Evolutionary conservation across 92 coral and sea anemone genomes (phyloP), one percentile per base, ranked within the genome.

Genomic region (Scolanthus callimorphus): DNA sequence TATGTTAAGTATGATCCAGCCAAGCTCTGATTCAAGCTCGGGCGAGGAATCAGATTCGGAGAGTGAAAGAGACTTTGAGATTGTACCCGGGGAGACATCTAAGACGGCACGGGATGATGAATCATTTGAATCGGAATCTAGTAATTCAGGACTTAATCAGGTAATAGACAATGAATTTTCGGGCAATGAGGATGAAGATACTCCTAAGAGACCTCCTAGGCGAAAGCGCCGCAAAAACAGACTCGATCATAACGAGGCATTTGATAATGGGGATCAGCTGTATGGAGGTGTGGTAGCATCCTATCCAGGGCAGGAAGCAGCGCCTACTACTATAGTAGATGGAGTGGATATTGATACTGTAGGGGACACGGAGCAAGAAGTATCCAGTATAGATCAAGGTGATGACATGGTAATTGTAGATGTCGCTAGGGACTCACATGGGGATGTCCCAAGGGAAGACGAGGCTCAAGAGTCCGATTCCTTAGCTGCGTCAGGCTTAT

Each of bases 361-460:
- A 49, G 87, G 86, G 19, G 69, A 67, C 48, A 63, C 67, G 24
- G 70, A 72, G 20, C 82, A 77, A 21, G 71, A 68, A 25, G 85
- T 80, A 15, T 60, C 91, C 13, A 63, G 65, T 25, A 84, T 83
- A 34, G 90, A 83, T 60, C 87, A 83, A 53, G 97, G 91, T 22
- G 91, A 85, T 26, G 92, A 79, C 55, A 67, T 73, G 55, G 90
- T 80, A 23, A 81, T 80, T 67, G 67, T 86, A 29, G 89, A 86
- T 53, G 76, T 86, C 39, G 62, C 76, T 15, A 80, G 82, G 31
- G 81, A 63, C 0, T 10, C 12, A 6, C 4, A 11, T 20, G 22
- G 4, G 4, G 52, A 46, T 4, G 52, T 6, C 17, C 11, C 8
- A 19, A 15, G 15, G 15, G 46, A 30, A 1, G 24, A 28, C 49